Percentiles rank a stretch among this genome's conserved stretches.
These are phyloP conservation scores for Brachionus asplanchnoidis DNA, from an alignment of 1,140 invertebrate genomes.

Conservation along the genomic window DNA sequence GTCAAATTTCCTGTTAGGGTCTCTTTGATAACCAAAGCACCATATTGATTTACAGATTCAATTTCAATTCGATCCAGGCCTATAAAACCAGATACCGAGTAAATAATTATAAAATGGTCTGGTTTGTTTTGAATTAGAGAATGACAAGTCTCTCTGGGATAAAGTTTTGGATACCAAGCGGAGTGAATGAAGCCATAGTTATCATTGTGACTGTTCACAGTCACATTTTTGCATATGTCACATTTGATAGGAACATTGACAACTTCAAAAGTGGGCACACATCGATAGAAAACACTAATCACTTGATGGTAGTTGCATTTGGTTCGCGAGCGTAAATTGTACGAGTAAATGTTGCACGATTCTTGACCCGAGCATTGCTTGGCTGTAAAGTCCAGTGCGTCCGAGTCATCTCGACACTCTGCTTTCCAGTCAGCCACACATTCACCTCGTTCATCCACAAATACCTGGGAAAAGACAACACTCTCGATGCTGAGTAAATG, in stretches of 20 bases:
- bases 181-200: constrained; percentile 34
- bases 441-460: constrained; percentile 13
- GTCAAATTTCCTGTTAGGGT: constrained; percentile 36
- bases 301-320: constrained; percentile 41
- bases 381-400: background rate
- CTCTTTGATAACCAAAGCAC: constrained; percentile 21
- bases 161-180: constrained; percentile 28
- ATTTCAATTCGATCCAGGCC: constrained; percentile 32
- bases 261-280: constrained; percentile 31
- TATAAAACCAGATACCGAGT: constrained; percentile 28
- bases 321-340: constrained; percentile 23
- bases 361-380: constrained; percentile 33
- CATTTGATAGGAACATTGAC: constrained; percentile 35
- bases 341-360: constrained; percentile 1
- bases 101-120: constrained; percentile 40
- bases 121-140: constrained; percentile 36
- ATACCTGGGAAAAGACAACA: constrained; percentile 8
- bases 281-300: constrained; percentile 22
- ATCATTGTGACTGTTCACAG: constrained; percentile 21
- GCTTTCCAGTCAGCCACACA: constrained; percentile 25
- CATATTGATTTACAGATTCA: constrained; percentile 32
- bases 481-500: constrained; percentile 32
- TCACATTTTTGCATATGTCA: constrained; percentile 40
- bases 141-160: constrained; percentile 40
- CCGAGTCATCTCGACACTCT: constrained; percentile 16